Percentiles rank a stretch among this genome's conserved stretches.
These are phyloP conservation scores for Limnephilus lunatus DNA, from an alignment of 2,888 invertebrate species.

Conservation along the genomic window DNA sequence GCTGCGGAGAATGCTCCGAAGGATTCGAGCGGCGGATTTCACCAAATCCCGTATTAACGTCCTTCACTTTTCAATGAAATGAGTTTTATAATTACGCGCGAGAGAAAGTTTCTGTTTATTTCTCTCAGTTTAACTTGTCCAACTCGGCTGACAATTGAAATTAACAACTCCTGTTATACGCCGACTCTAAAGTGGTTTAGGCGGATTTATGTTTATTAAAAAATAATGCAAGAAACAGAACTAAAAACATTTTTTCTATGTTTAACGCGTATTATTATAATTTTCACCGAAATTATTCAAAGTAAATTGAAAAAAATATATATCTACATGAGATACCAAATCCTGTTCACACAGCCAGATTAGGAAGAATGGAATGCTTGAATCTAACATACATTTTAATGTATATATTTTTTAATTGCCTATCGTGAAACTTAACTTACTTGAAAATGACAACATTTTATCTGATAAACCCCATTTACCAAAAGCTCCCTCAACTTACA, in stretches of 20 bases:
- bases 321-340: too few species aligned
- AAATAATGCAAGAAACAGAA: background rate
- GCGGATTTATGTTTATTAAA: background rate
- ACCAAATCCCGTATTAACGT: constrained; percentile 39
- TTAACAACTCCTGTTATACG: background rate
- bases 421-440: too few species aligned
- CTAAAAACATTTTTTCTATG: background rate
- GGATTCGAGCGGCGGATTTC: constrained; percentile 48
- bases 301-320: too few species aligned
- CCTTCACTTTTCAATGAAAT: constrained; percentile 44
- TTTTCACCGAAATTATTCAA: background rate
- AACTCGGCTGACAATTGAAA: background rate
- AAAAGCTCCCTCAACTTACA: too few species aligned
- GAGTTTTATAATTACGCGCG: constrained; percentile 44
- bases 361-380: too few species aligned
- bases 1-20: constrained; percentile 31
- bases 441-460: too few species aligned
- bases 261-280: background rate
- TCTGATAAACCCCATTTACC: too few species aligned
- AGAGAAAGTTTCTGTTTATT: constrained; percentile 36
- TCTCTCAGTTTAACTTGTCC: constrained; percentile 10
- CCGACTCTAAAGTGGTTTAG: background rate
- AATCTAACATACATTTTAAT: too few species aligned
- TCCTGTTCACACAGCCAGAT: too few species aligned
- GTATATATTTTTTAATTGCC: too few species aligned